These are phyloP conservation scores for Parapristionchus giblindavisi DNA, from an alignment of 2,888 invertebrate species.

Conservation along the genomic window DNA sequence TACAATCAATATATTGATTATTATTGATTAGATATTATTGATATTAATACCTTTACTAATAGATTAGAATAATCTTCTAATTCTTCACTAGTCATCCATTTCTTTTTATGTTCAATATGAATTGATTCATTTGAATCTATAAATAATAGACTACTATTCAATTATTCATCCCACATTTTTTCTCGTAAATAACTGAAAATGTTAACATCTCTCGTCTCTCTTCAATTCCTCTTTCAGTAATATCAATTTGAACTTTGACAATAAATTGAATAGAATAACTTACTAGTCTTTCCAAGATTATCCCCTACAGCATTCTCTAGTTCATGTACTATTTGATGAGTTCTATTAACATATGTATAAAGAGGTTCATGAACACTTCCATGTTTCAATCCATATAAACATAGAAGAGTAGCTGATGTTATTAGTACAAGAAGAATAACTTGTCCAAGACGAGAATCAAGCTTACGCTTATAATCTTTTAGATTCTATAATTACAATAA, in stretches of 20 bases:
- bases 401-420: conserved; percentile 58
- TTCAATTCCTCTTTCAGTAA: no score
- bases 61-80: conserved; percentile 52
- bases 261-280: no score
- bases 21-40: neutral
- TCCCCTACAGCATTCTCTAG: conserved; percentile 24
- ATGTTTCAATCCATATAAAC: conserved; percentile 63
- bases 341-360: conserved; percentile 56
- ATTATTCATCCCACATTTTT: no score
- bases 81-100: conserved; percentile 57
- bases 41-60: conserved; percentile 42
- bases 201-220: no score
- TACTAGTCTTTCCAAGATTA: conserved; percentile 29
- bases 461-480: conserved; percentile 63
- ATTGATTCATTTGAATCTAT: no score
- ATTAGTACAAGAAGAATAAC: conserved; percentile 56
- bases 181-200: no score
- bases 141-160: no score
- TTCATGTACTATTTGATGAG: conserved; percentile 56
- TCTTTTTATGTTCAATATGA: conserved; percentile 6
- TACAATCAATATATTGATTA: conserved; percentile 36
- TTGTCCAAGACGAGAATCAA: conserved; percentile 60
- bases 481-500: conserved; percentile 51
- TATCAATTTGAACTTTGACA: no score
- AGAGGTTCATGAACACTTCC: conserved; percentile 54